phyloP scores from a whole-genome alignment of 2,888 invertebrate genomes.

The Thymelicus lineola region DNA sequence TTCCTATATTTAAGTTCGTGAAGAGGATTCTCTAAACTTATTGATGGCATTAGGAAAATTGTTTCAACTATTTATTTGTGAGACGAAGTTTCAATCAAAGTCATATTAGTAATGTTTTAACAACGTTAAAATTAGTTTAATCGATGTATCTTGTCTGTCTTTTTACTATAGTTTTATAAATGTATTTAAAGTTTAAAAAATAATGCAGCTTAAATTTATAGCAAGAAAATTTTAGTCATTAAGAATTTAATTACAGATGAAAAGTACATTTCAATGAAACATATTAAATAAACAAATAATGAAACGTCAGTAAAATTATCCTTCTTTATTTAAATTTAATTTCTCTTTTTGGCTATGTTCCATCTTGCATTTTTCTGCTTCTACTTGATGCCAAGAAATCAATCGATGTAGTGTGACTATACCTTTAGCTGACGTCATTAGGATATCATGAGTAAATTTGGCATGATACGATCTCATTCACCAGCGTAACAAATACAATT shows the following conservation, averaged over 20 bases:
- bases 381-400: slow-evolving; percentile 37
- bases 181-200: too few species aligned
- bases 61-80: too few species aligned
- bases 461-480: slow-evolving; percentile 27
- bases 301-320: slow-evolving; percentile 14
- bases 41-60: too few species aligned
- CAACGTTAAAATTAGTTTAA: too few species aligned
- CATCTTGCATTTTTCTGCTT: slow-evolving; percentile 34
- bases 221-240: neutral
- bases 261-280: neutral
- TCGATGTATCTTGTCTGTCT: too few species aligned
- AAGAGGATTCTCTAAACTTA: too few species aligned
- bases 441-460: slow-evolving; percentile 28
- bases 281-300: neutral
- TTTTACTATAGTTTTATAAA: too few species aligned
- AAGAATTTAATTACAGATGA: neutral
- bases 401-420: slow-evolving; percentile 30
- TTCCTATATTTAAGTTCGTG: too few species aligned
- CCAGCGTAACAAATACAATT: slow-evolving; percentile 8
- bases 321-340: slow-evolving; percentile 8
- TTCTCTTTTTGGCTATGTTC: slow-evolving; percentile 33
- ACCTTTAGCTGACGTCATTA: slow-evolving; percentile 37
- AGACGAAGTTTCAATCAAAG: too few species aligned
- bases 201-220: too few species aligned
- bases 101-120: too few species aligned